These are phyloP conservation scores for Spondyliosoma cantharus DNA, from an alignment of 2,797 vertebrate genomes.

Conservation along the genomic window DNA sequence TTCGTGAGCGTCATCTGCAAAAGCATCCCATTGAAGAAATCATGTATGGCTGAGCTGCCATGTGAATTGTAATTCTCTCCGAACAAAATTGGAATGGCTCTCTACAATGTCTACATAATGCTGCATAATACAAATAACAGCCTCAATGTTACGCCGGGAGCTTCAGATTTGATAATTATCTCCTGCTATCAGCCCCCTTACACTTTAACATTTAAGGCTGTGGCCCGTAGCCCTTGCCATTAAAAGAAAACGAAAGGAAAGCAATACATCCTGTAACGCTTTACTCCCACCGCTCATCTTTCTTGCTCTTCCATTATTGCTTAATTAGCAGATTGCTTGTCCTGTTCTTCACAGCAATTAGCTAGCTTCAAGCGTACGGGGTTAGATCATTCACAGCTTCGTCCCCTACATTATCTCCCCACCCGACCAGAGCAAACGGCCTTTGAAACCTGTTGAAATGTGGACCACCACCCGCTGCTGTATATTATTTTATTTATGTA, in stretches of 20 bases:
- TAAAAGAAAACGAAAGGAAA: conserved; percentile 33
- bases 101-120: not conserved
- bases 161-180: conserved; percentile 47
- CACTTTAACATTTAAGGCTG: conserved; percentile 38
- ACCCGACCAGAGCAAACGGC: conserved; percentile 38
- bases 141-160: conserved; percentile 11
- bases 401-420: conserved; percentile 55
- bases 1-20: not conserved
- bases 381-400: conserved; percentile 71
- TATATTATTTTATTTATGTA: conserved; percentile 73
- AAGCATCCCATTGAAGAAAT: conserved; percentile 19
- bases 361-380: conserved; percentile 64
- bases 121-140: conserved; percentile 26
- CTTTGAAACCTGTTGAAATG: conserved; percentile 66
- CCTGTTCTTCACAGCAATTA: conserved; percentile 76
- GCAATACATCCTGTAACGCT: conserved; percentile 42
- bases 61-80: conserved; percentile 16
- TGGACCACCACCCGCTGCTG: conserved; percentile 47
- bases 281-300: conserved; percentile 54
- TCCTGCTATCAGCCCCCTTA: conserved; percentile 11
- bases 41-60: not conserved
- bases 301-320: conserved; percentile 67
- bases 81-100: conserved; percentile 7
- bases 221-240: conserved; percentile 30
- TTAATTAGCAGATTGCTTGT: conserved; percentile 76